Evolutionary conservation across 1,140 invertebrate genomes (phyloP).

Genomic region (Ditylenchus dipsaci): DNA sequence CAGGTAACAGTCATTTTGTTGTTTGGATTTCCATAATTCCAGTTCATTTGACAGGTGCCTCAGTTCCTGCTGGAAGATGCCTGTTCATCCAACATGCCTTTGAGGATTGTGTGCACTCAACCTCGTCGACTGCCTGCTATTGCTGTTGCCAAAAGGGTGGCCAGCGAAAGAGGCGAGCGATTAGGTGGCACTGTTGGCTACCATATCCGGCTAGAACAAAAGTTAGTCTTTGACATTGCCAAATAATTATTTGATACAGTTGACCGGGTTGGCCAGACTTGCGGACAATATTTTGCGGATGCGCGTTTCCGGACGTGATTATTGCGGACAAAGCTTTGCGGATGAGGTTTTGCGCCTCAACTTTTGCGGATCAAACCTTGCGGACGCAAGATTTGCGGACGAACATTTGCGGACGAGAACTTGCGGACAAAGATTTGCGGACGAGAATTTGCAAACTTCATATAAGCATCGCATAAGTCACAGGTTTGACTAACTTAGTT

Average conservation of each 20-base stretch:
- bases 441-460: no score
- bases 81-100: slow-evolving; percentile 66
- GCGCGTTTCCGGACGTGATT: no score
- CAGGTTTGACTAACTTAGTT: no score
- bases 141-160: slow-evolving; percentile 73
- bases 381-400: no score
- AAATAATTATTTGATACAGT: background rate
- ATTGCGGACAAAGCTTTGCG: no score
- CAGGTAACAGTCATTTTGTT: slow-evolving; percentile 62
- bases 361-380: no score
- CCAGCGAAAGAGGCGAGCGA: slow-evolving; percentile 78
- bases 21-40: background rate
- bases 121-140: slow-evolving; percentile 84
- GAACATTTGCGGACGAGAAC: no score
- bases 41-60: slow-evolving; percentile 66
- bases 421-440: no score
- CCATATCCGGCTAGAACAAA: slow-evolving; percentile 77
- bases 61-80: slow-evolving; percentile 82
- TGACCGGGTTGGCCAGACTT: no score
- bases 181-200: slow-evolving; percentile 84
- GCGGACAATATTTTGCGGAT: no score
- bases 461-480: no score
- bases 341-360: no score
- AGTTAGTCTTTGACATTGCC: slow-evolving; percentile 46
- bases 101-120: slow-evolving; percentile 85